Conservation (phyloP, 2,888 invertebrate species). For the Congeria kusceri region DNA sequence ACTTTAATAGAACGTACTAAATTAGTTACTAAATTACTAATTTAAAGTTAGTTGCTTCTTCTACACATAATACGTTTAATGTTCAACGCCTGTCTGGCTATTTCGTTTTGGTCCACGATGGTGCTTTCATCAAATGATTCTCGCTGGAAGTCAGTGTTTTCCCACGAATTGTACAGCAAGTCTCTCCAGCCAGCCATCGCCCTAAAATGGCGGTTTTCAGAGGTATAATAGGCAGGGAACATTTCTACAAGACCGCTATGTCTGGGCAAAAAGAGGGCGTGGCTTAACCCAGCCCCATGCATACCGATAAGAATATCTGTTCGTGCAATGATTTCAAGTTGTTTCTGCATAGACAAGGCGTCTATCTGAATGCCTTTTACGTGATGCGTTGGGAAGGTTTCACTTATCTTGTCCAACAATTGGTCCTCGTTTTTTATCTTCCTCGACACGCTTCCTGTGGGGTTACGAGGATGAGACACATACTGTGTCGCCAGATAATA, state of each 20-base stretch:
- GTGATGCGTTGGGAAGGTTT: conserved; percentile 63
- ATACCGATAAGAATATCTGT: conserved; percentile 80
- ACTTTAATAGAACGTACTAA: too few species aligned
- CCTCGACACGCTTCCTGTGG: conserved; percentile 78
- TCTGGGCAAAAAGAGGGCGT: conserved; percentile 82
- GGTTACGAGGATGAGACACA: conserved; percentile 84
- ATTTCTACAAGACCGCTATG: conserved; percentile 82
- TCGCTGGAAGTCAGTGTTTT: conserved; percentile 25
- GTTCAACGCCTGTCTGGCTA: conserved; percentile 33
- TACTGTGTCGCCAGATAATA: conserved; percentile 84
- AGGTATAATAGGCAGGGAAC: conserved; percentile 76
- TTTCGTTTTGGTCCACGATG: conserved; percentile 36
- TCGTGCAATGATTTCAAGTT: conserved; percentile 73
- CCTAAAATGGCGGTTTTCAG: conserved; percentile 76
- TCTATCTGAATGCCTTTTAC: conserved; percentile 80
- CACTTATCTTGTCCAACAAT: conserved; percentile 43
- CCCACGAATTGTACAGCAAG: conserved; percentile 41
- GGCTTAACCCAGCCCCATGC: conserved; percentile 84
- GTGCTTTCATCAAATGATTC: conserved; percentile 45
- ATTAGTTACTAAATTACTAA: too few species aligned
- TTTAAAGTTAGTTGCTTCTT: not conserved
- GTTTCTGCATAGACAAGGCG: conserved; percentile 74
- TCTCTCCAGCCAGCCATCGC: conserved; percentile 66
- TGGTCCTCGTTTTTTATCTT: conserved; percentile 84
- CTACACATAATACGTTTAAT: conserved; percentile 41